Percentiles rank a stretch among this genome's conserved stretches.
These are phyloP conservation scores for Drosophila gaucha DNA, from an alignment of 2,888 invertebrate genomes.

Conservation along the genomic window DNA sequence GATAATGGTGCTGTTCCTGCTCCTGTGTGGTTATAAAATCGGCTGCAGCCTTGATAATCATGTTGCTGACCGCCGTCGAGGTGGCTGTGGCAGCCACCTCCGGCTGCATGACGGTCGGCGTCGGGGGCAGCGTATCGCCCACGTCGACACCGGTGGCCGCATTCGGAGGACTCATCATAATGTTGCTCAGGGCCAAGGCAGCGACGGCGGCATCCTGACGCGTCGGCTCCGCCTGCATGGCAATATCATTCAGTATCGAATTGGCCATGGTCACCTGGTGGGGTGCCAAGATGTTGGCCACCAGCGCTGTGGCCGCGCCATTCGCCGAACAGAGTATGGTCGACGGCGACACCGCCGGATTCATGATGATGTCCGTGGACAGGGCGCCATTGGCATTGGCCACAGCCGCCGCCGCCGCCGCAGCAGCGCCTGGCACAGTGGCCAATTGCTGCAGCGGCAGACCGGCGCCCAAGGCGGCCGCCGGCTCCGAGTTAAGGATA, in stretches of 20 bases:
- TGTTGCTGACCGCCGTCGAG: conserved; percentile 87
- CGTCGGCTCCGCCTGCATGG: conserved; percentile 81
- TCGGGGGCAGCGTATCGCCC: conserved; percentile 63
- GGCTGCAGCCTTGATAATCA: conserved; percentile 90
- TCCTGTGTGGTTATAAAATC: conserved; percentile 89
- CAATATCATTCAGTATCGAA: conserved; percentile 83
- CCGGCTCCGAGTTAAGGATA: conserved; percentile 83
- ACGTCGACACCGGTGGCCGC: conserved; percentile 51
- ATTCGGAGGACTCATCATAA: conserved; percentile 83
- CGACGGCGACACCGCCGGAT: conserved; percentile 87
- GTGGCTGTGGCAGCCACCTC: conserved; percentile 82
- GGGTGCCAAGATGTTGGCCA: conserved; percentile 82
- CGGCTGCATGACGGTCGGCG: conserved; percentile 71
- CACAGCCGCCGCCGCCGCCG: conserved; percentile 31
- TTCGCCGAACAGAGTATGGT: conserved; percentile 86
- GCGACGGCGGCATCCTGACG: conserved; percentile 82
- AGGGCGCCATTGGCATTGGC: conserved; percentile 54
- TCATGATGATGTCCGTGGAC: conserved; percentile 87
- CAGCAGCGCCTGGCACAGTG: conserved; percentile 24
- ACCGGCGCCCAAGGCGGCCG: conserved; percentile 76
- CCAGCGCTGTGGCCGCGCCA: conserved; percentile 80
- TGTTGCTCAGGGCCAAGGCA: conserved; percentile 83
- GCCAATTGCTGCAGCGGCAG: conserved; percentile 78
- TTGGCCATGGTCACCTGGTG: conserved; percentile 84
- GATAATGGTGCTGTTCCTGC: conserved; percentile 86